A percentile compares a stretch with the other conserved stretches of the same genome.
Evolutionary conservation across 2,888 invertebrate genomes (phyloP).

Genomic region (Caenorhabditis sp.): DNA sequence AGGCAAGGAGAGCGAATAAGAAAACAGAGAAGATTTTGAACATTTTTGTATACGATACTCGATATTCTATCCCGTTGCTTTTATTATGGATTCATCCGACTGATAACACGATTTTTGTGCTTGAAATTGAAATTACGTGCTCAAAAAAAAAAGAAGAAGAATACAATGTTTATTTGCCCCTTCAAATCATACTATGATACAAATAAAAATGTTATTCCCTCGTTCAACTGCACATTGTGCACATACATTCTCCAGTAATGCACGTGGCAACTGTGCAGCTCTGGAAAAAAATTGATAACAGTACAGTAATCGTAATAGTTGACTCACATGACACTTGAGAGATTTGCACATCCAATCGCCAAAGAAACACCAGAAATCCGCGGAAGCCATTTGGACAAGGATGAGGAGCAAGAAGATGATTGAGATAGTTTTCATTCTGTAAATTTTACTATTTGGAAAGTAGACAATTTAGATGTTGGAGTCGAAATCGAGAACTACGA

Average conservation of each 20-base stretch:
- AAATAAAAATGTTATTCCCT: neutral
- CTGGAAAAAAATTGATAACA: no score
- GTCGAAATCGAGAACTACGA: neutral
- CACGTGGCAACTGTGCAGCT: constrained; percentile 62
- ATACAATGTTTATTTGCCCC: neutral
- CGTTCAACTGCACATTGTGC: constrained; percentile 59
- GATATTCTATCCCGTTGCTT: neutral
- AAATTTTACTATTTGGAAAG: no score
- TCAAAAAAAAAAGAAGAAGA: no score
- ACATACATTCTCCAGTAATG: constrained; percentile 61
- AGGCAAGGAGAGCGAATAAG: neutral
- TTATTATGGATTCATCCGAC: neutral
- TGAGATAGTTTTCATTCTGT: constrained; percentile 26
- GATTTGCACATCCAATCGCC: constrained; percentile 60
- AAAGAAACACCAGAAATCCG: constrained; percentile 65
- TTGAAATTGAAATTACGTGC: no score
- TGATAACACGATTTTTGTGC: no score
- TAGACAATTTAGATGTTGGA: no score
- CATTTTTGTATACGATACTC: neutral
- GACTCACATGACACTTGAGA: constrained; percentile 60
- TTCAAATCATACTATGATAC: neutral
- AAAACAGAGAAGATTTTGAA: neutral
- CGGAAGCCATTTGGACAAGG: constrained; percentile 31
- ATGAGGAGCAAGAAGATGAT: constrained; percentile 31
- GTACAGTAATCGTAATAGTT: neutral